Conservation (phyloP, 2,113 vertebrate genomes). For the Vulpes vulpes region DNA sequence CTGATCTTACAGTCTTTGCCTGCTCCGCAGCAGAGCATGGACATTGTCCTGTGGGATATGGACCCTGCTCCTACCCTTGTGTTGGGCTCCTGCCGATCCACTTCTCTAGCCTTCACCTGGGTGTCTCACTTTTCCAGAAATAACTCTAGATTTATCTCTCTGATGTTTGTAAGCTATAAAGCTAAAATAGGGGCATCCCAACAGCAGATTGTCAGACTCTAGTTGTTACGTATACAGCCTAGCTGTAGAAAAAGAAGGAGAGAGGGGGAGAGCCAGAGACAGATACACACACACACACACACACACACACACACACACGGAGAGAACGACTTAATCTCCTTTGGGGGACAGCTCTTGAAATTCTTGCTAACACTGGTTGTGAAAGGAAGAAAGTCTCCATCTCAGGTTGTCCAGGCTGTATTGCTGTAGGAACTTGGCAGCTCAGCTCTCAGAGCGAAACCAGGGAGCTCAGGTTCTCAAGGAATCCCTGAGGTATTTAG, state of each 20-base stretch:
- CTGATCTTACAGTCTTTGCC: not conserved
- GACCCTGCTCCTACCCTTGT: not conserved
- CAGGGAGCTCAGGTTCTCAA: not conserved
- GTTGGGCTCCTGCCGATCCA: not conserved
- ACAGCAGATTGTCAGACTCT: not conserved
- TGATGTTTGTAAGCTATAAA: not conserved
- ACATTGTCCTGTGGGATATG: fast-evolving
- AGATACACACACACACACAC: not conserved
- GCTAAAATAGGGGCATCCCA: not conserved
- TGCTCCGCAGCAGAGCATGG: not conserved
- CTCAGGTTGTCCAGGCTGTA: not conserved
- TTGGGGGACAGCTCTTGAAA: not conserved
- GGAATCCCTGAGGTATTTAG: not conserved
- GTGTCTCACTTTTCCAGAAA: not conserved
- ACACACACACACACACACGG: not conserved
- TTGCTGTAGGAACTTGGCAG: not conserved
- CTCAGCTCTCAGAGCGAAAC: not conserved
- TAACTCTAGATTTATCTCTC: constrained; percentile 8
- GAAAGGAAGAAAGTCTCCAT: not conserved
- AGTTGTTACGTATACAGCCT: not conserved
- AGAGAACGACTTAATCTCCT: not conserved
- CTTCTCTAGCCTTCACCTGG: not conserved
- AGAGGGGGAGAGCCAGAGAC: not conserved
- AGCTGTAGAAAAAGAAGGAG: not conserved
- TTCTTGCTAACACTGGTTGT: not conserved